phyloP scores from a whole-genome alignment of 1,140 invertebrate genomes.

The Saxidomus purpurata region DNA sequence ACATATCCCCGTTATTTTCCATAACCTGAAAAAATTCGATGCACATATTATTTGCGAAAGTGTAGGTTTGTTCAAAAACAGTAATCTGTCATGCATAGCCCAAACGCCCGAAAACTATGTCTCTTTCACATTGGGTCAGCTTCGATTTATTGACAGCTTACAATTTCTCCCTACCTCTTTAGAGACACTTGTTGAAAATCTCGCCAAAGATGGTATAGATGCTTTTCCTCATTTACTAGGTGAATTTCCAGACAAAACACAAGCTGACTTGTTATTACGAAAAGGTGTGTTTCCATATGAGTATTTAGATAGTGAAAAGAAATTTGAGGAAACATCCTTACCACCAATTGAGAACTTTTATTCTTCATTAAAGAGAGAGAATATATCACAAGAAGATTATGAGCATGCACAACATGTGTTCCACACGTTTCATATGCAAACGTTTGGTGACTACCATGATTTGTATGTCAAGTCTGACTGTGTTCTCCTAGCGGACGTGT shows the following conservation, averaged over 20 bases:
- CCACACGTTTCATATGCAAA: constrained; percentile 28
- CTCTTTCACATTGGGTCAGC: constrained; percentile 52
- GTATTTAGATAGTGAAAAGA: constrained; percentile 38
- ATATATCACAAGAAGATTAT: constrained; percentile 63
- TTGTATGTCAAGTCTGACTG: constrained; percentile 65
- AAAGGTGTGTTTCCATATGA: constrained; percentile 67
- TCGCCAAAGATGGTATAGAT: no score
- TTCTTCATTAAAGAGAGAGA: constrained; percentile 18
- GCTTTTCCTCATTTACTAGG: not conserved
- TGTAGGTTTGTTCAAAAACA: constrained; percentile 71
- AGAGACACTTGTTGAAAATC: constrained; percentile 36
- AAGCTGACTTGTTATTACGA: constrained; percentile 31
- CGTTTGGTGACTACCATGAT: constrained; percentile 58
- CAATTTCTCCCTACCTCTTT: constrained; percentile 40
- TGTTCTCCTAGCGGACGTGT: constrained; percentile 47
- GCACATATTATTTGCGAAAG: constrained; percentile 80
- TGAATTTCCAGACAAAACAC: not conserved
- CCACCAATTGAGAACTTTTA: constrained; percentile 44
- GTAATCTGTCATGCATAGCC: no score
- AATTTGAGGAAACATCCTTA: constrained; percentile 44
- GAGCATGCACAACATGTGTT: constrained; percentile 63
- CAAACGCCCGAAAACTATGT: constrained; percentile 83
- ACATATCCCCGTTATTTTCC: constrained; percentile 83
- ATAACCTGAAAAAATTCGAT: constrained; percentile 85
- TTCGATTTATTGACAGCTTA: constrained; percentile 58